Evolutionary conservation across 1,140 invertebrate species (phyloP).

Genomic region (Varroa destructor): DNA sequence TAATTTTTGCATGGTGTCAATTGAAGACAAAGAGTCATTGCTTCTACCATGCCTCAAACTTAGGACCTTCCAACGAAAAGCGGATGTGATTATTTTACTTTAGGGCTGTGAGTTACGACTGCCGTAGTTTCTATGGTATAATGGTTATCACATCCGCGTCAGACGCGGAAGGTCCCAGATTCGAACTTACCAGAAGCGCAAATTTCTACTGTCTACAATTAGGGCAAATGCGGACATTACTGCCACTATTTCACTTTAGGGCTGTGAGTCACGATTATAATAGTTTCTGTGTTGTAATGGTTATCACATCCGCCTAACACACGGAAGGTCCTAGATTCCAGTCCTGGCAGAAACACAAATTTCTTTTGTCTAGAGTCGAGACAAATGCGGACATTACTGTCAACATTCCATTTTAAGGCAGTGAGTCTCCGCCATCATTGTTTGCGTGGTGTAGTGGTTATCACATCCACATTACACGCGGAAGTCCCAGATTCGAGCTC

Average conservation of each 20-base stretch:
- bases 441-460: too few relatives aligned
- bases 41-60: constrained; percentile 36
- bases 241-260: too few relatives aligned
- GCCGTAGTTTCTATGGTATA: constrained; percentile 33
- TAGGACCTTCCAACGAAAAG: constrained; percentile 37
- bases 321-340: constrained; percentile 37
- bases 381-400: too few relatives aligned
- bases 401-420: too few relatives aligned
- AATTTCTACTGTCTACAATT: constrained; percentile 36
- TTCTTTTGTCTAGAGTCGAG: constrained; percentile 35
- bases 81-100: constrained; percentile 34
- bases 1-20: too few relatives aligned
- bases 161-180: constrained; percentile 37
- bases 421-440: too few relatives aligned
- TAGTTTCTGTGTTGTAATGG: constrained; percentile 35
- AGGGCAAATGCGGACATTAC: too few relatives aligned
- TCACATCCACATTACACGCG: too few relatives aligned
- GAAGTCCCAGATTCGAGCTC: too few relatives aligned
- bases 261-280: too few relatives aligned
- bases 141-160: constrained; percentile 37
- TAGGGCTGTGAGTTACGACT: too few relatives aligned
- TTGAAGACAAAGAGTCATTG: constrained; percentile 37
- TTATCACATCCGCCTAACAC: constrained; percentile 38
- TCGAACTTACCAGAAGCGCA: constrained; percentile 35
- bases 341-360: constrained; percentile 35